Evolutionary conservation across 2,888 invertebrate species (phyloP), one percentile per base, ranked within the genome.

Genomic region (Parascotia fuliginaria): DNA sequence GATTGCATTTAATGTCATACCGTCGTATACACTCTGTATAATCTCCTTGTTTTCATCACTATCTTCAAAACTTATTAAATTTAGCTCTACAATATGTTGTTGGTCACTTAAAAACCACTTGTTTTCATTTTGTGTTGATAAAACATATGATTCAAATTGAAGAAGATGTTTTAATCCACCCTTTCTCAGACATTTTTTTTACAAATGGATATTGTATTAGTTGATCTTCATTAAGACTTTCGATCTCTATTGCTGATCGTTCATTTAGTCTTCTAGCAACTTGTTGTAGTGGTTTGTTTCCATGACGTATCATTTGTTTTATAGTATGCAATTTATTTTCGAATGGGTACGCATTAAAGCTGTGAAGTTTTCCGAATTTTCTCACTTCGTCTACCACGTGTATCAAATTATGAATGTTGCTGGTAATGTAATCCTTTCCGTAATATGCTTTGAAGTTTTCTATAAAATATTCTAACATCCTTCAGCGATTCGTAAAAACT

Each of bases 401-500:
- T n/a, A n/a, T 12, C 13, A 38, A 14, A 38, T 38, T 27, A 9
- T 38, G 38, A 14, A 38, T 24, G 6, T 39, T 39, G 15, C 39
- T 39, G 1, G 39, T 39, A 7, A 39, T 16, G 27, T 39, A 39
- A 7, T 29, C 29, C 24, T 5, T 2, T 7, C 39, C 49, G 12
- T 43, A 49, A 15, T n/a, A 36, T 5, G 19, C 16, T 14, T n/a
- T 13, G 29, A 22, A 50, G n/a, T 24, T 14, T 24, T 34, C 7
- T 15, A 34, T 7, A 32, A 50, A 50, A 16, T 34, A 12, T 5
- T 14, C 2, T 11, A 50, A 31, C 5, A 50, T 1, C n/a, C 9
- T 9, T 44, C 12, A 7, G 40, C 43, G 0, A 50, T 11, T 0
- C 3, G 15, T 5, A 50, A 16, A 9, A 40, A 36, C 1, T 2